Conservation (phyloP, 2,888 invertebrate genomes). For the Agrochola macilenta region DNA sequence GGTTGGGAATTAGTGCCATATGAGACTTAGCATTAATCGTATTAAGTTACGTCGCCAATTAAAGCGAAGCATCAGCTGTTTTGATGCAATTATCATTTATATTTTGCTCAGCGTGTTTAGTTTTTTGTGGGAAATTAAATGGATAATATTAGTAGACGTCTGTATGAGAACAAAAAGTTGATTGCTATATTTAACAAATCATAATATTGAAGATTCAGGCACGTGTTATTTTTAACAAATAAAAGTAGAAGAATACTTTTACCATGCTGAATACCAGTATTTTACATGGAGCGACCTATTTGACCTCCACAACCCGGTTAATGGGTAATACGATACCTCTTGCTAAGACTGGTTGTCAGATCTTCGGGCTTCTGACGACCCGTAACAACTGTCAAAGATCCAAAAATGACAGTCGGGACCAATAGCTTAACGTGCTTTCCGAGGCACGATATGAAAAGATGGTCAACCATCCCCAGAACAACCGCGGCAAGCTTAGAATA, state of each 20-base stretch:
- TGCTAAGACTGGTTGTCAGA: background rate
- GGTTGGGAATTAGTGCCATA: conserved; percentile 58
- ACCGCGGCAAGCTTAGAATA: background rate
- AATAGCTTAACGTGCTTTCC: no score
- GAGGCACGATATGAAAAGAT: no score
- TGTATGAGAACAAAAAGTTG: conserved; percentile 8
- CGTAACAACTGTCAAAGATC: background rate
- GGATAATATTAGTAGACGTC: background rate
- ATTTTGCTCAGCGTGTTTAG: background rate
- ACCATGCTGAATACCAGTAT: no score
- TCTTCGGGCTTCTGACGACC: background rate
- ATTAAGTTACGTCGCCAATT: conserved; percentile 49
- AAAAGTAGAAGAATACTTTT: no score
- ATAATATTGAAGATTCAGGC: background rate
- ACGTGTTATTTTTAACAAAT: conserved; percentile 11
- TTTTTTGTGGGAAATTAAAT: conserved; percentile 32
- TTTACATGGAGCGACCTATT: no score
- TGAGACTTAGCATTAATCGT: conserved; percentile 46
- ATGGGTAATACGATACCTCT: no score
- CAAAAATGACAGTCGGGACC: background rate
- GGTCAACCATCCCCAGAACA: background rate
- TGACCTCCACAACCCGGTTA: no score
- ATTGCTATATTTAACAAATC: conserved; percentile 16
- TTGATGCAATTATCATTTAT: conserved; percentile 33
- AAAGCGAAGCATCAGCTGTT: conserved; percentile 19